Percentiles rank a stretch among this genome's conserved stretches.
phyloP scores from a whole-genome alignment of 1,140 invertebrate genomes.

The Oryzaephilus surinamensis region DNA sequence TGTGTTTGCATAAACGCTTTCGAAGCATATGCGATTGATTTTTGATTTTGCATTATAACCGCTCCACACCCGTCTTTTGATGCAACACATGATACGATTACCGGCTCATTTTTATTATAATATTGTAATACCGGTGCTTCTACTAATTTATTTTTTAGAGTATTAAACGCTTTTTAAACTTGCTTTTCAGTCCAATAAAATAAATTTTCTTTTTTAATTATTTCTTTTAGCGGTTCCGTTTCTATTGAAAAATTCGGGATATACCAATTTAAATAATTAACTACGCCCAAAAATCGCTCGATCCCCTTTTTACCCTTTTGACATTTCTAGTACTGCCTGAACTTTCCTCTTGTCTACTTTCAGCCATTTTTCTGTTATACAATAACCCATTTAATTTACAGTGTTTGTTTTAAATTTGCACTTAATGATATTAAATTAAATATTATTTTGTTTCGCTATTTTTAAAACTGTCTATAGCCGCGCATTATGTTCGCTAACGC shows the following conservation, averaged over 20 bases:
- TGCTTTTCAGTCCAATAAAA: constrained; percentile 21
- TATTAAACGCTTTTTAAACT: neutral
- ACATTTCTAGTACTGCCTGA: constrained; percentile 28
- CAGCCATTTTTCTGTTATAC: constrained; percentile 33
- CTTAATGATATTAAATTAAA: constrained; percentile 24
- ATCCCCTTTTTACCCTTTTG: constrained; percentile 31
- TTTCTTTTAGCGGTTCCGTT: constrained; percentile 29
- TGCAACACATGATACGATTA: no score
- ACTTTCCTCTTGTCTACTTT: constrained; percentile 34
- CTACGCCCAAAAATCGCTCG: constrained; percentile 36
- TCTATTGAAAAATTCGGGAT: constrained; percentile 30
- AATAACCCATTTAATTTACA: constrained; percentile 37
- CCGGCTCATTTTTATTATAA: neutral
- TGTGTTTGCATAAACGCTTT: no score
- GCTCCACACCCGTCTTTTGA: no score
- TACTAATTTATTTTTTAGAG: neutral
- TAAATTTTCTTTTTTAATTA: constrained; percentile 30
- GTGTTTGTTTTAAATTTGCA: constrained; percentile 30
- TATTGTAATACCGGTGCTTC: neutral
- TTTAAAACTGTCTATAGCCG: constrained; percentile 27
- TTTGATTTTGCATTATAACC: no score
- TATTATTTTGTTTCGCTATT: constrained; percentile 18
- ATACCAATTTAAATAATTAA: constrained; percentile 37
- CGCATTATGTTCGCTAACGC: constrained; percentile 28
- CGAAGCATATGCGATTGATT: no score